Base-by-base conservation (phyloP, 2,888 invertebrate species). In the Diabrotica balteata region DNA sequence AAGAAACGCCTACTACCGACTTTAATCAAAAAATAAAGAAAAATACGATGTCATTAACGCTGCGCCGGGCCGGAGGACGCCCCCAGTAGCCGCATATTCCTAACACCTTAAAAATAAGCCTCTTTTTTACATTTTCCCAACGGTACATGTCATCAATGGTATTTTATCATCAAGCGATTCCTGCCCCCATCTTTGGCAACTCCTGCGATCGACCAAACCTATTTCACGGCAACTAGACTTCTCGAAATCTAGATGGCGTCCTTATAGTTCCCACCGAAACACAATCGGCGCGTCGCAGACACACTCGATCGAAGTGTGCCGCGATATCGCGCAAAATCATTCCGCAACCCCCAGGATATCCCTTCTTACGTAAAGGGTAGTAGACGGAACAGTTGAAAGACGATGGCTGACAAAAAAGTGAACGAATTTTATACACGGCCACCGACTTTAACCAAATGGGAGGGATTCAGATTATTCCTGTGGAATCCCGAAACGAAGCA, bases 401-500 rank as follows among this genome's bases (percentile, higher is more conserved):
- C 72, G 69, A 83, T 82, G 81, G 92, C 93, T 90, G 92, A 92
- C 85, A 93, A 91, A 87, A 93, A 91, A 87, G 93, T 93, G 87
- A 84, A 84, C 77, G 91, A 92, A 86, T 93, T 90, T 85, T 94
- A 93, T 85, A 84, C 91, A 80, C 90, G 92, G 77, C 94, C 93
- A 78, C 92, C 92, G 71, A 91, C 91, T 83, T 88, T 94, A 79
- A 92, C 93, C 76, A 90, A 89, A 89, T 94, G 94, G 94, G 93
- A 94, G 86, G 88, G 91, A 80, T 91, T 95, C 87, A 90, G 88
- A 85, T 86, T 89, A 81, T 97, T 96, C 88, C 84, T 97, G 76
- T 97, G 93, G 92, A 95, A 97, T 87, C 90, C 93, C 78, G 95
- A 96, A 86, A 96, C 95, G 72, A 91, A 91, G 81, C 94, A 95